Evolutionary conservation across 2,888 invertebrate species (phyloP), one percentile per base, ranked within the genome.

Genomic region (Acanthacorydalis orientalis): DNA sequence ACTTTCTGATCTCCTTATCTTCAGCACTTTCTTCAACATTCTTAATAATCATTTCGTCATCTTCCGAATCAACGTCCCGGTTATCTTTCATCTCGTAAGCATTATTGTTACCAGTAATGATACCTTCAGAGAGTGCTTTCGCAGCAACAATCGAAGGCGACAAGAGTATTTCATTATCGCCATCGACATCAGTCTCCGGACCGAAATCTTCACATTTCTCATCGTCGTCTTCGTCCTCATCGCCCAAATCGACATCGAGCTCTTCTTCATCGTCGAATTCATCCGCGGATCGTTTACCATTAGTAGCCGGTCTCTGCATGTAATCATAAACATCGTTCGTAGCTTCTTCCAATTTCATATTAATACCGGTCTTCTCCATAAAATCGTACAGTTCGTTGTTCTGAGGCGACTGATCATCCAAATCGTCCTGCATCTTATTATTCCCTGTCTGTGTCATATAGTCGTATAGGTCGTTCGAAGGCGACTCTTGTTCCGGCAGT

Each of bases 151-250:
- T 57, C 46, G 56, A 55, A 34, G 65, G 62, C 15, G 65, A 62
- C 48, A 58, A 23, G 23, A 23, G 23, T 4, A 59, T 52, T 3
- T 66, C 67, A 50, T 76, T 77, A 53, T 75, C 72, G 48, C 75
- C 73, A 62, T 83, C 84, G 9, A 83, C 82, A 52, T 83, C 79
- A 1, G 82, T 83, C 67, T 84, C 84, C 1, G 83, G 83, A 3
- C 83, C 84, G 53, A 82, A 71, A 63, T 83, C 80, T 51, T 76
- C 76, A 55, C 1, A 82, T 54, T 67, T 68, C 46, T 64, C 64
- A 40, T 69, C 68, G 23, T 69, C 64, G 49, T 47, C 50, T 23
- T 52, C 50, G 47, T 55, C 55, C 47, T 55, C 55, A 40, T 56
- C 54, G 38, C 1, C 82, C 54, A 67, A 67, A 47, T 64, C 64